Conservation (phyloP, 2,113 vertebrate genomes). For the Thalassoma bifasciatum region DNA sequence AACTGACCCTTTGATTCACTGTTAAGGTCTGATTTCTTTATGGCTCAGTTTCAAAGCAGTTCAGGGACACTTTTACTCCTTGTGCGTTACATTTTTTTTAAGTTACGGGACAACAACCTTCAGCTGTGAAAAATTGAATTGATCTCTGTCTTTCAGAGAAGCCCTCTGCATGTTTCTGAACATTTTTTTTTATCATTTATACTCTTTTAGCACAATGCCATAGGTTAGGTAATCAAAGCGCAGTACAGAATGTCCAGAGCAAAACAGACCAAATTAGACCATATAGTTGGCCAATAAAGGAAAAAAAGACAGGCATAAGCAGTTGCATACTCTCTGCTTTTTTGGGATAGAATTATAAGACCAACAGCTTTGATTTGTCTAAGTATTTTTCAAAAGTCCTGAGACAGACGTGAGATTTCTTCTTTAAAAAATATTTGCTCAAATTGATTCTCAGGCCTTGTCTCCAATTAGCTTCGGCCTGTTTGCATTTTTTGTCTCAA, state of each 20-base stretch:
- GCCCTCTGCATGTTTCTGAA: background rate
- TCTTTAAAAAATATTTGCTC: background rate
- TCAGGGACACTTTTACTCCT: background rate
- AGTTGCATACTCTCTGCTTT: too few species aligned
- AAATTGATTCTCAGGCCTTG: background rate
- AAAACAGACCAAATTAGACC: background rate
- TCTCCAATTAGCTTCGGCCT: background rate
- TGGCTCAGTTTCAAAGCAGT: slow-evolving; percentile 1
- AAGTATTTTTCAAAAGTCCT: background rate
- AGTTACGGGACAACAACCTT: background rate
- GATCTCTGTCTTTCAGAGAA: background rate
- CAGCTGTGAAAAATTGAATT: background rate
- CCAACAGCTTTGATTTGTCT: background rate
- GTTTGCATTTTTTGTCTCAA: background rate
- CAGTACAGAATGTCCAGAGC: background rate
- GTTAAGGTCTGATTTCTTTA: slow-evolving; percentile 3
- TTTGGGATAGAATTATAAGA: background rate
- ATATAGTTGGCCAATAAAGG: too few species aligned
- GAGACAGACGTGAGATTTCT: background rate
- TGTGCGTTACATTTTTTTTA: background rate
- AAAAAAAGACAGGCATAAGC: too few species aligned
- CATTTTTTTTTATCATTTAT: too few species aligned
- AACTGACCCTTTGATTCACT: background rate
- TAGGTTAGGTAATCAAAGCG: background rate
- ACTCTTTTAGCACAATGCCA: background rate